phyloP scores from a whole-genome alignment of 2,113 vertebrate genomes.

The Chionis minor region DNA sequence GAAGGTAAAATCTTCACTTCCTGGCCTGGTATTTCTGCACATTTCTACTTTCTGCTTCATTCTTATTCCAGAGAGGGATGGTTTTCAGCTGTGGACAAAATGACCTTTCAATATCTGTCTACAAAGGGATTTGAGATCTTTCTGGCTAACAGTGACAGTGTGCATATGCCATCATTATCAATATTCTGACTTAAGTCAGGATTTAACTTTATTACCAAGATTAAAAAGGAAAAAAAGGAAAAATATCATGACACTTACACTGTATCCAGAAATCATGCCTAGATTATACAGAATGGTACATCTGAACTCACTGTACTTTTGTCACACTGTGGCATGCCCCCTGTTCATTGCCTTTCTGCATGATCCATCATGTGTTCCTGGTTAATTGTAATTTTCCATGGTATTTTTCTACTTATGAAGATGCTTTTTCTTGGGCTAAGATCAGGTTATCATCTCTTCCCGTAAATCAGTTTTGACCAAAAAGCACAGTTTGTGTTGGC shows the following conservation, averaged over 20 bases:
- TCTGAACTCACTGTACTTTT: not conserved
- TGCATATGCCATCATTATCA: not conserved
- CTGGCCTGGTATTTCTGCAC: not conserved
- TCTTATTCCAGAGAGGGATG: not conserved
- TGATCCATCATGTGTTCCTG: not conserved
- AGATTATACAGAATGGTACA: not conserved
- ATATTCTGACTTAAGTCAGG: not conserved
- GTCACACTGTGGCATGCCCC: not conserved
- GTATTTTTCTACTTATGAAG: not conserved
- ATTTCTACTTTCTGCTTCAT: not conserved
- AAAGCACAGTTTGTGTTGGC: not conserved
- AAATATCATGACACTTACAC: not conserved
- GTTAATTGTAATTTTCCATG: not conserved
- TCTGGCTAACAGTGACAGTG: not conserved
- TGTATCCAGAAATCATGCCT: not conserved
- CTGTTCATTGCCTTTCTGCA: not conserved
- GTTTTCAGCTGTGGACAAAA: not conserved
- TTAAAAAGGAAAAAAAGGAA: not conserved
- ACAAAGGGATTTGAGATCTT: not conserved
- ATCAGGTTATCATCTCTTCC: not conserved
- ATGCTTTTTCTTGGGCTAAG: not conserved
- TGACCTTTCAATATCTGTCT: not conserved
- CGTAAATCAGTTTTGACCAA: not conserved
- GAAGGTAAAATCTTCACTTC: conserved; percentile 5
- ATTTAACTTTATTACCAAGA: not conserved